Conservation (phyloP, 2,797 vertebrate genomes). For the Thamnophis elegans region DNA sequence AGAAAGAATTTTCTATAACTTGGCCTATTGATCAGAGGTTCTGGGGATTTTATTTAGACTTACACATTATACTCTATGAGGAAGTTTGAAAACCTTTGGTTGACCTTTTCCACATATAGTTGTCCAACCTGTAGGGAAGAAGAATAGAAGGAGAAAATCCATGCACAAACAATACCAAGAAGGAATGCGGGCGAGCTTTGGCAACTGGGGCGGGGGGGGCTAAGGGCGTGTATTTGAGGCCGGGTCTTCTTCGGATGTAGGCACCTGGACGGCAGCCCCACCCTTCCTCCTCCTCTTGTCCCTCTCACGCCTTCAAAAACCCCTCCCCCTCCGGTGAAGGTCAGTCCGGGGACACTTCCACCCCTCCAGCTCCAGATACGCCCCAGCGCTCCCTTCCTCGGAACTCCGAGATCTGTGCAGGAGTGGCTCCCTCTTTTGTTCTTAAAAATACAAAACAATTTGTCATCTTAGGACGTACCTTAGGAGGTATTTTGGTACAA, state of each 20-base stretch:
- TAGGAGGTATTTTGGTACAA: too few species aligned
- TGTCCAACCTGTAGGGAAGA: slow-evolving; percentile 41
- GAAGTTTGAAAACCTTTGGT: neutral
- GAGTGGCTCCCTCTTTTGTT: too few species aligned
- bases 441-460: too few species aligned
- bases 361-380: too few species aligned
- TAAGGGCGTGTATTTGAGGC: neutral
- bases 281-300: neutral
- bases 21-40: neutral
- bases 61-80: neutral
- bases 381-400: too few species aligned
- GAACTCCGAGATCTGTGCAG: too few species aligned
- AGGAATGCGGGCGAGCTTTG: neutral
- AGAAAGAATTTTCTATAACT: neutral
- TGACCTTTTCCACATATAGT: slow-evolving; percentile 37
- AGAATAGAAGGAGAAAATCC: neutral
- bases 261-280: neutral
- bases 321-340: too few species aligned
- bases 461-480: too few species aligned
- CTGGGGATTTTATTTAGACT: neutral
- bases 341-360: too few species aligned
- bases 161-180: neutral
- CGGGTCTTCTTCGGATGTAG: neutral
- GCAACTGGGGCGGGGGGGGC: neutral
- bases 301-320: neutral